Conservation (phyloP, 2,113 vertebrate genomes). For the Passer domesticus region DNA sequence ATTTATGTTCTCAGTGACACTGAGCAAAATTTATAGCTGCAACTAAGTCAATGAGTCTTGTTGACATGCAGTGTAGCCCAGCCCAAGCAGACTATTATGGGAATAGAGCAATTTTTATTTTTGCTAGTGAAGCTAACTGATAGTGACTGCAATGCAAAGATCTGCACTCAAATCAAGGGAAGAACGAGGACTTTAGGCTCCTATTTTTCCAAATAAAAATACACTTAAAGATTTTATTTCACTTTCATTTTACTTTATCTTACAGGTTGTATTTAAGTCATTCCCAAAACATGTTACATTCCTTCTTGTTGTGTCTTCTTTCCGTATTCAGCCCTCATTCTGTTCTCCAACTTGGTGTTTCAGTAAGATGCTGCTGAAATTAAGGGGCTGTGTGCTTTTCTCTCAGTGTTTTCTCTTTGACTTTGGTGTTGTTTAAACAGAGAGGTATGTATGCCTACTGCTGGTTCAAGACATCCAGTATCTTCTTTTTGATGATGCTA, state of each 20-base stretch:
- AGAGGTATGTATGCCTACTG: neutral
- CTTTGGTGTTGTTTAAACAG: neutral
- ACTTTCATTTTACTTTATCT: neutral
- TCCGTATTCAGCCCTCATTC: neutral
- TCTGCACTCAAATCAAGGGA: neutral
- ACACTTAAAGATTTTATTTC: neutral
- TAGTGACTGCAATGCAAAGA: neutral
- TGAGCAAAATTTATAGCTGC: neutral
- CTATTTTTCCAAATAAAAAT: neutral
- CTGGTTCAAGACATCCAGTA: neutral
- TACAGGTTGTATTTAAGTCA: neutral
- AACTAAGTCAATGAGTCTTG: neutral
- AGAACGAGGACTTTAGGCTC: neutral
- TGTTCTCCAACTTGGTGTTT: neutral
- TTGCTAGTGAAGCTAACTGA: neutral
- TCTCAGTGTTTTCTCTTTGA: neutral
- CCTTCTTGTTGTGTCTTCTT: neutral
- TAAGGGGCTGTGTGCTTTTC: fast-evolving
- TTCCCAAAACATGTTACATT: neutral
- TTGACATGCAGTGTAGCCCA: neutral
- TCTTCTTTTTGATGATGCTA: neutral
- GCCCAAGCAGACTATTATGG: neutral
- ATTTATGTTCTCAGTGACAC: neutral
- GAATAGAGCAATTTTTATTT: neutral
- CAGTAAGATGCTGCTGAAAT: neutral